Conservation (phyloP, 2,113 vertebrate genomes). For the Nothobranchius kuhntae region DNA sequence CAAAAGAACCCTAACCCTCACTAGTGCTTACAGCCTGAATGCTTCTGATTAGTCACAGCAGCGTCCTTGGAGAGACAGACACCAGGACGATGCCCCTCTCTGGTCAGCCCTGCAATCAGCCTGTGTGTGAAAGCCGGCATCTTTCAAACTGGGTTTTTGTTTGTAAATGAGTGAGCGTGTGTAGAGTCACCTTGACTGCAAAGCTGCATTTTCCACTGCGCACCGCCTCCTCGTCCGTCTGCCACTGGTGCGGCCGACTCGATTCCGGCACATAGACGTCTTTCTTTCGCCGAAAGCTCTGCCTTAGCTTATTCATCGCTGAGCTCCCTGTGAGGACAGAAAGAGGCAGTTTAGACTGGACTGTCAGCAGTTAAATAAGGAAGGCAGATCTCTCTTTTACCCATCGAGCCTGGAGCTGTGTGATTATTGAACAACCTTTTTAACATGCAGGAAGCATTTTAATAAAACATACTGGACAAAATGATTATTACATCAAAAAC, state of each 20-base stretch:
- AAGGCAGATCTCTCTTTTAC: background rate
- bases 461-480: background rate
- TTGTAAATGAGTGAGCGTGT: background rate
- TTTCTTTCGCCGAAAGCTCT: conserved; percentile 99
- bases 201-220: conserved; percentile 97
- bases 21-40: conserved; percentile 29
- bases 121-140: background rate
- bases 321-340: conserved; percentile 74
- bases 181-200: conserved; percentile 91
- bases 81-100: conserved; percentile 14
- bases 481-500: background rate
- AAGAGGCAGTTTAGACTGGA: background rate
- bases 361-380: background rate
- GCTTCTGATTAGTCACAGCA: conserved; percentile 57
- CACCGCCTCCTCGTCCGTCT: conserved; percentile 98
- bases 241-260: conserved; percentile 98
- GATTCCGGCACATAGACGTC: conserved; percentile 97
- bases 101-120: conserved; percentile 12
- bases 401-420: too few relatives aligned
- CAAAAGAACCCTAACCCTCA: too few relatives aligned
- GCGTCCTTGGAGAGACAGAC: conserved; percentile 38
- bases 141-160: conserved; percentile 18
- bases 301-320: conserved; percentile 98
- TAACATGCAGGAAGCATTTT: background rate
- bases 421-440: background rate